phyloP scores from a whole-genome alignment of 1,140 invertebrate genomes.

The Drosophila pseudoananassae region DNA sequence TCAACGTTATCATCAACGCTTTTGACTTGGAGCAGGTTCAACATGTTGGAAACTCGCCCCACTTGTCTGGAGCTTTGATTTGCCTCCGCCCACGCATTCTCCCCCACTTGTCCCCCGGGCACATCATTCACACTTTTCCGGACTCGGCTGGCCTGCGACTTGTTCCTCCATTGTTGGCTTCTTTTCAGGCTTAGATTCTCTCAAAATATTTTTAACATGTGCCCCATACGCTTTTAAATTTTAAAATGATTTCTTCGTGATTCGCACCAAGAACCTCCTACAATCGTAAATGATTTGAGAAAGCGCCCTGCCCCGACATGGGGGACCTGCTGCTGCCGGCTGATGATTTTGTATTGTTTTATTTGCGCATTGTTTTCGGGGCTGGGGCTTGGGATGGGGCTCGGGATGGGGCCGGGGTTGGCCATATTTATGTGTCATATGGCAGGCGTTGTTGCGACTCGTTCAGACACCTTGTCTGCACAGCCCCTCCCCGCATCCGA shows the following conservation, averaged over 20 bases:
- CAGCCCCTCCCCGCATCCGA: not conserved
- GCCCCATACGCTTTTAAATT: too few relatives aligned
- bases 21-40: conserved; percentile 34
- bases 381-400: not conserved
- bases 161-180: not conserved
- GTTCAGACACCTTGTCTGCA: conserved; percentile 51
- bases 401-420: conserved; percentile 3
- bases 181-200: not conserved
- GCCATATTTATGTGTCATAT: conserved; percentile 53
- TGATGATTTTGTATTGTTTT: conserved; percentile 59
- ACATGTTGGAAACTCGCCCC: conserved; percentile 33
- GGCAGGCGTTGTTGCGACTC: conserved; percentile 44
- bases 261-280: too few relatives aligned
- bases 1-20: conserved; percentile 49
- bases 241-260: not conserved
- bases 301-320: too few relatives aligned
- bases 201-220: too few relatives aligned
- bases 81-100: conserved; percentile 2
- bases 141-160: not conserved
- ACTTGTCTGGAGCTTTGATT: conserved; percentile 49
- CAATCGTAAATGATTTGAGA: conserved; percentile 21
- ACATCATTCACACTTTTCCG: conserved; percentile 26
- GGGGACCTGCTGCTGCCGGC: conserved; percentile 27
- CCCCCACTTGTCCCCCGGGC: not conserved
- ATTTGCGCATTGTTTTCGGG: conserved; percentile 58